Evolutionary conservation across 2,888 invertebrate genomes (phyloP).

Genomic region (Sinotaia quadrata): DNA sequence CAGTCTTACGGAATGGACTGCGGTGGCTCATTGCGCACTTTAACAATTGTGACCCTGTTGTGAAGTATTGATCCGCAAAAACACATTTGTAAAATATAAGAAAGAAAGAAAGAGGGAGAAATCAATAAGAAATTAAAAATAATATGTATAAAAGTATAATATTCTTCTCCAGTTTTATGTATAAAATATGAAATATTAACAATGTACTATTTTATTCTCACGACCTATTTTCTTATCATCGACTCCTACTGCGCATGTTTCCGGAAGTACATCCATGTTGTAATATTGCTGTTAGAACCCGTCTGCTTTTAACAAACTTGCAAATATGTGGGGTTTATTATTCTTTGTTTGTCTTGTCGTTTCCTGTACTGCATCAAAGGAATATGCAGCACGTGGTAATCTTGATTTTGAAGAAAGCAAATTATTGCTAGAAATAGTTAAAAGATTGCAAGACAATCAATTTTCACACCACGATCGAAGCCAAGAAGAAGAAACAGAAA

Average conservation of each 20-base stretch:
- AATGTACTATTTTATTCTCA: no score
- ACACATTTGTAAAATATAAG: not conserved
- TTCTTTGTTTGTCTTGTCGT: slow-evolving; percentile 16
- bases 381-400: slow-evolving; percentile 8
- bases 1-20: slow-evolving; percentile 49
- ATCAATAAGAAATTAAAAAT: no score
- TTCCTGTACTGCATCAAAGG: slow-evolving; percentile 15
- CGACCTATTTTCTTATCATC: no score
- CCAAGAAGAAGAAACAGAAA: no score
- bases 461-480: not conserved
- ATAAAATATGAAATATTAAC: no score
- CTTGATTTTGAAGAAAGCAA: slow-evolving; percentile 7
- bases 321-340: slow-evolving; percentile 23
- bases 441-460: slow-evolving; percentile 12
- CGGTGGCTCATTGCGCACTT: slow-evolving; percentile 40
- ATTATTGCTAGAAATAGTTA: slow-evolving; percentile 17
- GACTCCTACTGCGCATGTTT: slow-evolving; percentile 30
- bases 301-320: slow-evolving; percentile 21
- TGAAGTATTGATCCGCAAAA: slow-evolving; percentile 28
- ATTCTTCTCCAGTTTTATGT: no score
- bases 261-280: slow-evolving; percentile 28
- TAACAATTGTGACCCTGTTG: slow-evolving; percentile 18
- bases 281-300: slow-evolving; percentile 9
- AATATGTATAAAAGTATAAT: no score
- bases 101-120: not conserved